phyloP scores from a whole-genome alignment of 1,140 invertebrate genomes.

The Drosophila funebris region DNA sequence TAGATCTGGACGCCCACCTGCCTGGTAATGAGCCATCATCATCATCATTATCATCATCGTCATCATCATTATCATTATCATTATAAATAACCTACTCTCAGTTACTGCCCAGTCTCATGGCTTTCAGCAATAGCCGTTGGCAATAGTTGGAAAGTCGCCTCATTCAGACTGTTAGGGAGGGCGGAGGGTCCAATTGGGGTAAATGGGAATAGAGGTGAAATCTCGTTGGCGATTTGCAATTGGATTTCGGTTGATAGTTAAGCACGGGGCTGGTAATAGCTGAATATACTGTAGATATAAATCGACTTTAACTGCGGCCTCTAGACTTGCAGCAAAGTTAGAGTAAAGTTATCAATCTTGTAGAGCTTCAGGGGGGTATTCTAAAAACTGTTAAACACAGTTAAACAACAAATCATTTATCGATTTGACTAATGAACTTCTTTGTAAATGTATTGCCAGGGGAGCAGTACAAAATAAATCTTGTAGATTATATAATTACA shows the following conservation, averaged over 20 bases:
- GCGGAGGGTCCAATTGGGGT: neutral
- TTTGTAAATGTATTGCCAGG: no score
- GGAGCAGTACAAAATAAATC: no score
- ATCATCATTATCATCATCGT: constrained; percentile 35
- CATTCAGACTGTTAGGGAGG: neutral
- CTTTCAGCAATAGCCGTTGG: constrained; percentile 10
- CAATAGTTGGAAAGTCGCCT: constrained; percentile 8
- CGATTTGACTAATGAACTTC: no score
- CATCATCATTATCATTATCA: constrained; percentile 22
- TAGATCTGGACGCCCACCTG: constrained; percentile 22
- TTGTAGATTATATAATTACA: no score
- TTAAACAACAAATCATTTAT: no score
- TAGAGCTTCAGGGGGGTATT: constrained; percentile 13
- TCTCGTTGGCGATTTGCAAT: constrained; percentile 27
- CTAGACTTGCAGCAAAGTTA: no score
- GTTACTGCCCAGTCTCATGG: constrained; percentile 29
- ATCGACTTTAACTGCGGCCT: constrained; percentile 10
- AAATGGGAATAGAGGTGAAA: constrained; percentile 4
- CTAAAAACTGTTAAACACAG: no score
- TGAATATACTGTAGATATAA: constrained; percentile 19
- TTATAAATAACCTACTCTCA: constrained; percentile 13
- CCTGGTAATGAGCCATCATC: constrained; percentile 24
- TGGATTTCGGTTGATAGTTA: constrained; percentile 17
- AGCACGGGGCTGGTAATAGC: constrained; percentile 17
- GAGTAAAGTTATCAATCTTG: constrained; percentile 14